These are phyloP conservation scores for Xenentodon cancila DNA, from an alignment of 2,797 vertebrate species.

Conservation along the genomic window DNA sequence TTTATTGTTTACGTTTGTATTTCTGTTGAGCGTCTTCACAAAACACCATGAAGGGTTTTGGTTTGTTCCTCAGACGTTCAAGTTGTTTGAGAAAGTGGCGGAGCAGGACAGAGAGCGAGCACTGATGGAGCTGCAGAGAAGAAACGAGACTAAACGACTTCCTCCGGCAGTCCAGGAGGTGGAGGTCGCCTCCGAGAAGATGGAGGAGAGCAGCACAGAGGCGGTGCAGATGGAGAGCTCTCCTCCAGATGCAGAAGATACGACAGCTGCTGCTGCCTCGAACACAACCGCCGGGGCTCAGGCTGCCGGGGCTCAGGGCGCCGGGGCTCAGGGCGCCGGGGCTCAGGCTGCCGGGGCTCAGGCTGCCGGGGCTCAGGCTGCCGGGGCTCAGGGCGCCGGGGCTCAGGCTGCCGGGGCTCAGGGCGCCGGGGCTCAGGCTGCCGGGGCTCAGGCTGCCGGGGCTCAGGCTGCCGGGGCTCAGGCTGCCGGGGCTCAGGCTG, in stretches of 20 bases:
- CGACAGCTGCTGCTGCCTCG: conserved; percentile 9
- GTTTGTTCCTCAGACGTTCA: conserved; percentile 85
- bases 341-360: conserved; percentile 27
- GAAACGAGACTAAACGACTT: conserved; percentile 51
- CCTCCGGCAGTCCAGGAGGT: conserved; percentile 74
- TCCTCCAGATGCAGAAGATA: background rate
- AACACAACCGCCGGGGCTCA: background rate
- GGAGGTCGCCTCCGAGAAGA: conserved; percentile 71
- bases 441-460: conserved; percentile 1
- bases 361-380: conserved; percentile 35
- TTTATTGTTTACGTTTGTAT: too few relatives aligned
- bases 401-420: too few relatives aligned
- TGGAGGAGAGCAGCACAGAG: conserved; percentile 34
- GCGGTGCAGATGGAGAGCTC: conserved; percentile 9
- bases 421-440: too few relatives aligned
- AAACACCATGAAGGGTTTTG: background rate
- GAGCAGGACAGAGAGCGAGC: conserved; percentile 86
- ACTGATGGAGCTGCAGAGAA: conserved; percentile 79
- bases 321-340: background rate
- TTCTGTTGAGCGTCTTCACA: too few relatives aligned
- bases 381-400: background rate
- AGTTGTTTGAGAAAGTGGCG: conserved; percentile 88
- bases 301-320: conserved; percentile 22
- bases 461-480: background rate
- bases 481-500: background rate